Evolutionary conservation across 2,888 invertebrate genomes (phyloP), one percentile per base, ranked within the genome.

Genomic region (Diarsia mendica): DNA sequence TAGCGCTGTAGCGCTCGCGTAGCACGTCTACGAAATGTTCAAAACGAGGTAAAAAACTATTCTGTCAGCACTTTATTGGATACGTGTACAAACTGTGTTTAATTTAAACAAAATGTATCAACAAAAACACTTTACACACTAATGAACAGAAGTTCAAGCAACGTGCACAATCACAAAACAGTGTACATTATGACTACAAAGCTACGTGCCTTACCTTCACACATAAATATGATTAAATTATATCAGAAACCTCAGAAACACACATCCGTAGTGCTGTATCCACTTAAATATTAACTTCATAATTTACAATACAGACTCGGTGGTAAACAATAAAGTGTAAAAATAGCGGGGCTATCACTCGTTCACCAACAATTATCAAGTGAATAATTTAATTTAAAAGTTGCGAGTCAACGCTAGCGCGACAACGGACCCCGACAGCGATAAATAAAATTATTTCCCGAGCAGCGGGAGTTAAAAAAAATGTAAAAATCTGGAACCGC

Each of bases 331-430:
- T 75, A 68, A 79, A 85, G 70, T 71, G 74, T 77, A 81, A 80
- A 85, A 86, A 85, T 78, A 80, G 78, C 81, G 75, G 71, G 75
- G 72, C 80, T 89, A 87, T 88, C 85, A 85, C 80, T 85, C 75
- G 82, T 82, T 72, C 77, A 84, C 84, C 89, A 89, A 91, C 92
- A 93, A 93, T 94, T 92, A 93, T 91, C 91, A 92, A 93, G 91
- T 91, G 91, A 91, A 94, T 95, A 95, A 95, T 94, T 94, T 92
- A 93, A 95, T 95, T 95, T 93, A 94, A 93, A 95, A 94, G 90
- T 94, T 92, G 87, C 82, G 89, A 92, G 90, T 91, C 89, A 89
- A 90, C 92, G 88, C 88, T 87, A 85, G 84, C 86, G 88, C 90
- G 89, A 90, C 91, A 89, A 87, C 89, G 90, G 89, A 88, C 90